A percentile compares a stretch with the other conserved stretches of the same genome.
Conservation (phyloP, 2,797 vertebrate genomes). For the Microctenopoma lineatum region DNA sequence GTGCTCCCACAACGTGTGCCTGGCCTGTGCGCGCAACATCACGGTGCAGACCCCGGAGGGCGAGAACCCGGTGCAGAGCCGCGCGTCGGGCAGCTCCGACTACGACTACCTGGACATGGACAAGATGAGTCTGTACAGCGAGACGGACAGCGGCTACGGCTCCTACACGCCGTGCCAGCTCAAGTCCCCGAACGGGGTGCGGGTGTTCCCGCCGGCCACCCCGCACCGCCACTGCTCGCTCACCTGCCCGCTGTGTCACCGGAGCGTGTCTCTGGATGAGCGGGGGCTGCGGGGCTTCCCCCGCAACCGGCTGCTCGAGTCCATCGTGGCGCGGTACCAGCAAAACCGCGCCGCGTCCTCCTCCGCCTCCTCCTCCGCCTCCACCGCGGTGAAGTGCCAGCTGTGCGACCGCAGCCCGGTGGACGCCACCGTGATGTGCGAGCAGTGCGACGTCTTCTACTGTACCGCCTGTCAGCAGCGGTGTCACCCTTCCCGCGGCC, state of each 20-base stretch:
- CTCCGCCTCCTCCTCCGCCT: conserved; percentile 30
- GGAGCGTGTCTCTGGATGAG: conserved; percentile 94
- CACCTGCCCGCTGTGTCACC: conserved; percentile 96
- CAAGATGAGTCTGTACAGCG: conserved; percentile 96
- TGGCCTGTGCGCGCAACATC: conserved; percentile 94
- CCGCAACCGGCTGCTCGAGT: conserved; percentile 94
- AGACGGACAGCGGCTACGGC: conserved; percentile 98
- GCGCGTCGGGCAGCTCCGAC: conserved; percentile 86
- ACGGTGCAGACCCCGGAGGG: conserved; percentile 94
- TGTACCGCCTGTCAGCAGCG: conserved; percentile 93
- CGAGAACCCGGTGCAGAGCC: conserved; percentile 86
- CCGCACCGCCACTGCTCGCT: conserved; percentile 90
- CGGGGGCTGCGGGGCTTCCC: conserved; percentile 93
- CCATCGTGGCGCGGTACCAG: conserved; percentile 92
- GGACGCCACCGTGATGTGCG: conserved; percentile 92
- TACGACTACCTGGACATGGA: conserved; percentile 92
- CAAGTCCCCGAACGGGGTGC: conserved; percentile 94
- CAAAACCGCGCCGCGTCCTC: conserved; percentile 78
- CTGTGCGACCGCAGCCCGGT: conserved; percentile 94
- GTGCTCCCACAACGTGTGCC: conserved; percentile 96
- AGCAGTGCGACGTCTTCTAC: conserved; percentile 96
- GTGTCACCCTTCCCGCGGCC: conserved; percentile 95
- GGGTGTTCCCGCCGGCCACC: conserved; percentile 88
- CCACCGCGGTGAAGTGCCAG: conserved; percentile 88
- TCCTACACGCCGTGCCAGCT: conserved; percentile 94